Percentiles rank a stretch among this genome's conserved stretches.
phyloP scores from a whole-genome alignment of 2,113 vertebrate species.

The Lipotes vexillifer region DNA sequence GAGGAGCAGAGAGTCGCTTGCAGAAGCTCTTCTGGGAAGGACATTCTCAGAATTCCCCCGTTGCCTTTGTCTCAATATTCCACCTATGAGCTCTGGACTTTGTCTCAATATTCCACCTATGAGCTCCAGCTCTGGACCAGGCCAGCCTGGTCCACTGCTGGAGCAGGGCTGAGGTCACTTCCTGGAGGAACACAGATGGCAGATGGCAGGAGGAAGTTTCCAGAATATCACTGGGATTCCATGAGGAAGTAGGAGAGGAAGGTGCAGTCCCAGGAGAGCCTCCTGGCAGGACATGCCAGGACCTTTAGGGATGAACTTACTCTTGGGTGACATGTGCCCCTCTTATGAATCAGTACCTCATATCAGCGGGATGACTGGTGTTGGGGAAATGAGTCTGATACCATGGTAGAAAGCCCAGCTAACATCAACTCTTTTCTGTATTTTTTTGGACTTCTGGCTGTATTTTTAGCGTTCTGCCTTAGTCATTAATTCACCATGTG shows the following conservation, averaged over 20 bases:
- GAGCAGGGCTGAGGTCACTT: not conserved
- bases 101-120: rapidly evolving
- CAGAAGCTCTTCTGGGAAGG: not conserved
- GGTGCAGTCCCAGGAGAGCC: rapidly evolving
- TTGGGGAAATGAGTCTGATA: too few species aligned
- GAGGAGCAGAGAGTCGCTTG: not conserved
- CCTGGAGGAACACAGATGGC: not conserved
- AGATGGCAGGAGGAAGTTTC: too few species aligned
- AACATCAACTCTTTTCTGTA: not conserved
- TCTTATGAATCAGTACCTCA: not conserved
- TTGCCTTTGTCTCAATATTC: not conserved
- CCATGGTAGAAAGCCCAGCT: not conserved
- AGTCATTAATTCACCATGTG: not conserved
- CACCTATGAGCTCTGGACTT: too few species aligned
- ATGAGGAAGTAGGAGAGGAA: not conserved
- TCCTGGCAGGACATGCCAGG: not conserved
- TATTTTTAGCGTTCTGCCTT: not conserved
- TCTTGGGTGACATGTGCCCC: not conserved
- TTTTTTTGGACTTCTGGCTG: not conserved
- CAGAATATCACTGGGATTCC: too few species aligned
- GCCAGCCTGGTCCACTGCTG: rapidly evolving
- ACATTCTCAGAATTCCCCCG: too few species aligned
- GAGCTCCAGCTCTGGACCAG: too few species aligned
- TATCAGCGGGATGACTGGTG: not conserved
- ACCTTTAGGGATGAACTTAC: not conserved